A percentile compares a stretch with the other conserved stretches of the same genome.
phyloP scores from a whole-genome alignment of 2,113 vertebrate species.

The Corythaixoides concolor region DNA sequence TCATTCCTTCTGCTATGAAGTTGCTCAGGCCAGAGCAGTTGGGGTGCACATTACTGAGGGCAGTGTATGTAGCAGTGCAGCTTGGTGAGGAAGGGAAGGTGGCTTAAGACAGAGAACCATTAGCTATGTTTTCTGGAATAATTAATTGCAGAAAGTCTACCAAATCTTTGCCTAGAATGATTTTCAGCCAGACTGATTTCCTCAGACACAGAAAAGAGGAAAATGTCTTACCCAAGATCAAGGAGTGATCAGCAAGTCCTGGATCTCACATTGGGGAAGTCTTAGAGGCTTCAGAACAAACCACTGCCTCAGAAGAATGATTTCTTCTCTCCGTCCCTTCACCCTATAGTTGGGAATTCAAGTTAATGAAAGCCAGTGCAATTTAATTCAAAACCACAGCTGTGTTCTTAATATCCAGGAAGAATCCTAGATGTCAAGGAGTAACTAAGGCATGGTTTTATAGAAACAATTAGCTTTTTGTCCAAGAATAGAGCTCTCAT shows the following conservation, averaged over 20 bases:
- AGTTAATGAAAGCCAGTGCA: neutral
- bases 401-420: slow-evolving; percentile 2
- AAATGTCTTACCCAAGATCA: neutral
- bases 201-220: neutral
- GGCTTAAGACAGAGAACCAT: neutral
- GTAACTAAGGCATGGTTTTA: neutral
- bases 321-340: neutral
- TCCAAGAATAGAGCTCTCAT: neutral
- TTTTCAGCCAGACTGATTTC: neutral
- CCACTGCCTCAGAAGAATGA: neutral
- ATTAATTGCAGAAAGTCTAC: neutral
- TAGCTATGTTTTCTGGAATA: neutral
- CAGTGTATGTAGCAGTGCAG: accelerated
- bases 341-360: neutral
- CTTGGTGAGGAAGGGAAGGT: neutral
- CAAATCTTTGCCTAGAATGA: neutral
- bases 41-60: neutral
- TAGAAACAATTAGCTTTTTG: slow-evolving; percentile 24
- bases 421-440: slow-evolving; percentile 21
- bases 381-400: neutral
- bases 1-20: neutral
- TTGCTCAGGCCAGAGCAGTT: neutral
- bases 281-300: neutral
- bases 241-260: neutral
- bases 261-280: neutral